Base-by-base conservation (phyloP, 2,113 vertebrate species). In the Neotoma lepida region DNA sequence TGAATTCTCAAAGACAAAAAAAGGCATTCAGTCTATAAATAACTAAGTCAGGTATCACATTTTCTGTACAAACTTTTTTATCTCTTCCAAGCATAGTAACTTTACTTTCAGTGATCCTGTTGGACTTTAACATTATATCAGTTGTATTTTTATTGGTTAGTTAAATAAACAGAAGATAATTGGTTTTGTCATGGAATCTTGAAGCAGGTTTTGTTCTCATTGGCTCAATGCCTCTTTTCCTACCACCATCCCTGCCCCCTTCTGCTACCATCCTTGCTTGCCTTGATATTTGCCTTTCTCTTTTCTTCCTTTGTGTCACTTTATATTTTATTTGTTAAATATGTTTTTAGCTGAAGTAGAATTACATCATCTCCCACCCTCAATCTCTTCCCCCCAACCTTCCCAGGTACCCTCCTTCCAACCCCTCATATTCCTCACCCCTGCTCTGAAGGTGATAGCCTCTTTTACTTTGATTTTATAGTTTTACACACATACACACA, bases 1-100 rank as follows among this genome's bases (percentile, higher is more conserved):
- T 90, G 74, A 1, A 77, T 78, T 22, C 1, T 51, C 73, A 70
- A 94, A 84, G 81, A 78, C 33, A 82, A n/a, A 9, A 61, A n/a
- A 9, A 13, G 1, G 46, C 24, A 7, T 2, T 61, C 12, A 77
- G 3, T 86, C 44, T 3, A 39, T 70, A 86, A 88, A 56, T 81
- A 86, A 89, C 70, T 94, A 76, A 84, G 92, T 56, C 64, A 88
- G n/a, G 4, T 86, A 76, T 41, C 35, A 56, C 8, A 56, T 51
- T 81, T 56, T 94, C 76, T 93, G 5, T 81, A 28, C 88, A 94
- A 93, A 93, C 33, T 56, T 80, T 85, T 33, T 91, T 15, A n/a
- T 89, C 18, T 87, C 4, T 18, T 22, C 58, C 13, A 66, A 73
- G 35, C 4, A 12, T 93, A 54, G 3, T 30, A 4, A 68, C 24